These are phyloP conservation scores for Bettongia penicillata DNA, from an alignment of 2,113 vertebrate species.

Conservation along the genomic window DNA sequence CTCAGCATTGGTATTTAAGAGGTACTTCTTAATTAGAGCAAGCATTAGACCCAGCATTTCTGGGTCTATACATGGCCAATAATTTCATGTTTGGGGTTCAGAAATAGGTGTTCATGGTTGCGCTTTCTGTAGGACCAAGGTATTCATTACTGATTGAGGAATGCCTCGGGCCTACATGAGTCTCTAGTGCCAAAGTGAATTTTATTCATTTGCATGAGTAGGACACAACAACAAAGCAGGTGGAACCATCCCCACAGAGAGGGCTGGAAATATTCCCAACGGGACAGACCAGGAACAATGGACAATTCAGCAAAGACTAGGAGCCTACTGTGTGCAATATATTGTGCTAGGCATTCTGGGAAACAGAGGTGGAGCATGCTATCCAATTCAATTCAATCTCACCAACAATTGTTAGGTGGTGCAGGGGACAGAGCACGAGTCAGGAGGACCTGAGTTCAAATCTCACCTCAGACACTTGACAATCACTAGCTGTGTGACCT, in stretches of 20 bases:
- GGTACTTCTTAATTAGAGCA: background rate
- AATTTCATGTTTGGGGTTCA: background rate
- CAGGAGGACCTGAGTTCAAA: no score
- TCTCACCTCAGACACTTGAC: no score
- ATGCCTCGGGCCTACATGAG: background rate
- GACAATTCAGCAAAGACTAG: background rate
- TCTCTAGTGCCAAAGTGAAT: background rate
- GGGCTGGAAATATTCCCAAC: background rate
- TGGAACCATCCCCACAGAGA: constrained; percentile 19
- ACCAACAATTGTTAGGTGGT: background rate
- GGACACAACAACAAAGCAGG: background rate
- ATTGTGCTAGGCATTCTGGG: background rate
- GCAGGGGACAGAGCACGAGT: no score
- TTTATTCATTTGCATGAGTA: constrained; percentile 6
- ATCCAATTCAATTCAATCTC: background rate
- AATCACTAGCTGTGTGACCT: no score
- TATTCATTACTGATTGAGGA: constrained; percentile 13
- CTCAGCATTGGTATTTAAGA: background rate
- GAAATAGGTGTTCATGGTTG: background rate
- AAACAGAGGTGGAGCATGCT: background rate
- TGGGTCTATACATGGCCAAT: background rate
- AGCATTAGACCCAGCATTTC: background rate
- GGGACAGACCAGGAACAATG: background rate
- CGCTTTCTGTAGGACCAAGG: background rate
- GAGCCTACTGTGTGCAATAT: background rate